Percentiles rank a stretch among this genome's conserved stretches.
Conservation (phyloP, 2,113 vertebrate species). For the Crotalus horridus region DNA sequence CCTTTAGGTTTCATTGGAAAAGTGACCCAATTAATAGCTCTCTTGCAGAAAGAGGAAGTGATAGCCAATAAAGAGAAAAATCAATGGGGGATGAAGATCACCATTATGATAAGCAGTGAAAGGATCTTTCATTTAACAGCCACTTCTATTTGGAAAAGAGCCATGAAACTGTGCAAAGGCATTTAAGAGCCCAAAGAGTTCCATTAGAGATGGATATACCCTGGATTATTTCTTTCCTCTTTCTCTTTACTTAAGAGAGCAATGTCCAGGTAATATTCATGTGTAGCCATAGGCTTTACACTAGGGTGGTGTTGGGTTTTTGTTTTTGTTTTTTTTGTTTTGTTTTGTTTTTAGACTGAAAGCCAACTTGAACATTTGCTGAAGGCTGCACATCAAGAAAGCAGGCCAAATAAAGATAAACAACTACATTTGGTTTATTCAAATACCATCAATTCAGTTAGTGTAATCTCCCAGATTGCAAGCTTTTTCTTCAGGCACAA, state of each 20-base stretch:
- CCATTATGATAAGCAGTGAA: slow-evolving; percentile 45
- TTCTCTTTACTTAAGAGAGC: neutral
- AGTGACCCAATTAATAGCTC: slow-evolving; percentile 89
- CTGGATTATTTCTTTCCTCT: neutral
- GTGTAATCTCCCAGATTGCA: neutral
- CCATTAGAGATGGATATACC: fast-evolving
- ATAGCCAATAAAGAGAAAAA: slow-evolving; percentile 78
- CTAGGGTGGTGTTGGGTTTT: neutral
- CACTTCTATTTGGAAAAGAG: slow-evolving; percentile 72
- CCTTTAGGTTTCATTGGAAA: slow-evolving; percentile 80
- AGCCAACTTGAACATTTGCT: neutral
- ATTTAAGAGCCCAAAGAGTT: slow-evolving; percentile 45
- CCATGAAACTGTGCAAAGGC: slow-evolving; percentile 49
- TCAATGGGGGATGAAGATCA: slow-evolving; percentile 72
- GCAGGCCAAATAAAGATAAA: neutral
- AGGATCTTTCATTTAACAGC: slow-evolving; percentile 71
- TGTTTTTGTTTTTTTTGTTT: neutral
- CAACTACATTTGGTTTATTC: neutral
- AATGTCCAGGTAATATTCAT: neutral
- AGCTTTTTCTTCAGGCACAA: neutral
- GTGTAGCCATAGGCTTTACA: neutral
- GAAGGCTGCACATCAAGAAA: neutral
- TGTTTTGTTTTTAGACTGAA: neutral
- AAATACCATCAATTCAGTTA: neutral
- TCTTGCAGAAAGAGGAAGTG: slow-evolving; percentile 84